phyloP scores from a whole-genome alignment of 2,888 invertebrate species.

The Amblyjoppa proteus region DNA sequence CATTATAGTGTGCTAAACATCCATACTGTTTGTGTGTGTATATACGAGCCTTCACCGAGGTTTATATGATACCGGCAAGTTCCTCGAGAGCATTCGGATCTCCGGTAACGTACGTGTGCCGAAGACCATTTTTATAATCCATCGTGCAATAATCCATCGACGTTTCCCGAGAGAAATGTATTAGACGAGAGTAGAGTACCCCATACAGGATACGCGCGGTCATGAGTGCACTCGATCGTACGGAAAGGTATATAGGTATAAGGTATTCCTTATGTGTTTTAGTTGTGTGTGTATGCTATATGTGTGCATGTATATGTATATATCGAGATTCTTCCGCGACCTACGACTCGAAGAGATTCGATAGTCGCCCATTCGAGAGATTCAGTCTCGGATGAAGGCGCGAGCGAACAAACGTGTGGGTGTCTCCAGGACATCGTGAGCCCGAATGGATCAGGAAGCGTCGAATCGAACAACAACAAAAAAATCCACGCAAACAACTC shows the following conservation, averaged over 20 bases:
- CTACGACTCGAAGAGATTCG: conserved; percentile 64
- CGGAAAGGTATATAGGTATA: conserved; percentile 19
- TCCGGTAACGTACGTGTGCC: conserved; percentile 25
- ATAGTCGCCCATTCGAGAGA: conserved; percentile 63
- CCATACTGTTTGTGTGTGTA: background rate
- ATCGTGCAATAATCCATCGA: conserved; percentile 31
- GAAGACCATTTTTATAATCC: conserved; percentile 18
- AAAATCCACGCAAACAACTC: conserved; percentile 39
- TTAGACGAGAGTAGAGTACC: conserved; percentile 27
- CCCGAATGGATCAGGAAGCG: conserved; percentile 69
- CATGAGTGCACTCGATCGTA: conserved; percentile 58
- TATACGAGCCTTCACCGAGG: conserved; percentile 6
- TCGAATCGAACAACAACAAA: conserved; percentile 45
- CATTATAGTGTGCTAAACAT: conserved; percentile 36
- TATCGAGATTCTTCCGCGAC: conserved; percentile 60
- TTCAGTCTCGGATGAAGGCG: conserved; percentile 52
- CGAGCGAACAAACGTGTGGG: conserved; percentile 62
- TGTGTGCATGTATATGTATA: conserved; percentile 15
- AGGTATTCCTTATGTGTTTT: background rate
- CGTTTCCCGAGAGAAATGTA: conserved; percentile 46
- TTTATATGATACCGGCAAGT: conserved; percentile 9
- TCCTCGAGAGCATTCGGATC: conserved; percentile 35
- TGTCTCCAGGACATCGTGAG: conserved; percentile 51
- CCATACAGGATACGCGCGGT: conserved; percentile 49
- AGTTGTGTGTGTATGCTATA: background rate